Conservation (phyloP, 2,888 invertebrate species). For the Aspidiotus destructor region DNA sequence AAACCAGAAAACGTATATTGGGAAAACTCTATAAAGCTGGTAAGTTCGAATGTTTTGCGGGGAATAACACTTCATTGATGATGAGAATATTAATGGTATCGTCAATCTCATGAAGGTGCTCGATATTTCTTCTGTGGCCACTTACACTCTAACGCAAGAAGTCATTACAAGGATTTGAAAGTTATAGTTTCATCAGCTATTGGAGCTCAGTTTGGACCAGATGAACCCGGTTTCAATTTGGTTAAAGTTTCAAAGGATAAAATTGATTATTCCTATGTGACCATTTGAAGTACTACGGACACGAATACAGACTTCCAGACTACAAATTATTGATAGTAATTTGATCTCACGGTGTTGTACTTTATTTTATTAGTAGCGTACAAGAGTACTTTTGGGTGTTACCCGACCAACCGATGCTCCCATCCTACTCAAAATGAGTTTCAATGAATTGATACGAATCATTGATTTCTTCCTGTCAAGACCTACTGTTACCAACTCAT, state of each 20-base stretch:
- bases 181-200: conserved; percentile 45
- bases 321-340: too few species aligned
- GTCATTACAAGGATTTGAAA: conserved; percentile 43
- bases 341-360: too few species aligned
- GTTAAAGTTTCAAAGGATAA: conserved; percentile 42
- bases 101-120: not conserved
- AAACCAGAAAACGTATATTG: conserved; percentile 41
- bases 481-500: too few species aligned
- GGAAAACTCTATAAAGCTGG: conserved; percentile 43
- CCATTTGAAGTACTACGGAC: not conserved
- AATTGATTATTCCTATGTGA: not conserved
- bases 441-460: too few species aligned
- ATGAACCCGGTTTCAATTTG: conserved; percentile 43
- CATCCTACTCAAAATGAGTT: too few species aligned
- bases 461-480: too few species aligned
- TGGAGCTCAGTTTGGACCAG: conserved; percentile 44
- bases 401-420: too few species aligned
- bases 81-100: not conserved
- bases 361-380: too few species aligned
- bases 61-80: too few species aligned
- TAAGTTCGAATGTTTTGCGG: conserved; percentile 34
- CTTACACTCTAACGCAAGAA: conserved; percentile 46
- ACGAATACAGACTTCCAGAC: too few species aligned
- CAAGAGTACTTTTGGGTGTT: too few species aligned
- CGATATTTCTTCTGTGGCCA: too few species aligned